phyloP scores from a whole-genome alignment of 2,888 invertebrate species.

The Brenthis daphne region DNA sequence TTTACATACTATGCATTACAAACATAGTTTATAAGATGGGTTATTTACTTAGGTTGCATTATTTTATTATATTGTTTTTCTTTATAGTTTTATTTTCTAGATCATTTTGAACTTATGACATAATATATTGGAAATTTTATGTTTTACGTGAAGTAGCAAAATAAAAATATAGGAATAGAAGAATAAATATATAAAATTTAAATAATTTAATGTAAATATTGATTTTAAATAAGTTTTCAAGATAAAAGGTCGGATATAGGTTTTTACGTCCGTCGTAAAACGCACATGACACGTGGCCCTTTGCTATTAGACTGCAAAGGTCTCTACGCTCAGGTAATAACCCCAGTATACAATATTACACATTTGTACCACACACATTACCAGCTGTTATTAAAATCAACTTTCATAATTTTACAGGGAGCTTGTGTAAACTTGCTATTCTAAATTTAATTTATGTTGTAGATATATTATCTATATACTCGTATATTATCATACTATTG shows the following conservation, averaged over 20 bases:
- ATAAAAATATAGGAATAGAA: no score
- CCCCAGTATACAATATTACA: conserved; percentile 30
- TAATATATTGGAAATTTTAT: no score
- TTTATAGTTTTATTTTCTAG: no score
- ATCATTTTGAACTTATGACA: no score
- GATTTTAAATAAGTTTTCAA: conserved; percentile 43
- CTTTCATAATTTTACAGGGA: conserved; percentile 1
- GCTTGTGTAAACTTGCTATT: no score
- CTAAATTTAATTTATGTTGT: not conserved
- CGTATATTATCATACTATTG: no score
- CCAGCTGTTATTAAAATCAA: conserved; percentile 23
- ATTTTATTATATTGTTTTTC: no score
- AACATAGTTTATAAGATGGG: no score
- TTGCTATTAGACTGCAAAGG: conserved; percentile 29
- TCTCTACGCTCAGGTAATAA: conserved; percentile 31
- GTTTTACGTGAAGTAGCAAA: no score
- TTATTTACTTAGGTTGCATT: no score
- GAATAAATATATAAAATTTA: not conserved
- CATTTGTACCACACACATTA: conserved; percentile 23
- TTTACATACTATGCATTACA: no score
- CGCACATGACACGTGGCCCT: conserved; percentile 56
- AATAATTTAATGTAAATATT: conserved; percentile 17
- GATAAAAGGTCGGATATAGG: conserved; percentile 41
- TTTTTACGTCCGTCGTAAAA: conserved; percentile 69
- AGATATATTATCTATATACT: not conserved